Base-by-base conservation (phyloP, 1,140 invertebrate genomes). In the Trinorchestia longiramus region DNA sequence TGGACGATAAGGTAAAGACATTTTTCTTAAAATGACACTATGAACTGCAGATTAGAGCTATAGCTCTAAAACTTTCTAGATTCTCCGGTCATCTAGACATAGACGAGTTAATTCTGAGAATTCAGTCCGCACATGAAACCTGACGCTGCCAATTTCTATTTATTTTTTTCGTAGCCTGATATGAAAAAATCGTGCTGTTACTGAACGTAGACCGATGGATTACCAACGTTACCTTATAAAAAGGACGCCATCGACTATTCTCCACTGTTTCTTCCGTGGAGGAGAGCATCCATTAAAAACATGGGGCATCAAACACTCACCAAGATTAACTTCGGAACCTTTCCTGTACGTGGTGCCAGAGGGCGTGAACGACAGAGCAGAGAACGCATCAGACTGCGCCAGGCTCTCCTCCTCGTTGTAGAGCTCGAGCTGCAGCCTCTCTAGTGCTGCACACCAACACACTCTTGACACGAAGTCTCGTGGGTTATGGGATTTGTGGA, bases 381-480 rank as follows among this genome's bases (percentile, higher is more conserved):
- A 97, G 53, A 97, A 97, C 40, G 96, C 97, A 62, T 97, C 97
- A 0, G 97, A 97, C 95, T 97, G 97, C 6, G 97, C 97, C 40
- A 97, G 96, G 90, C 97, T 97, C 95, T 97, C 97, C 17, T 97
- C 97, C 96, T 97, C 97, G 6, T 97, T 97, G 62, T 97, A 97
- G 94, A 98, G 97, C 95, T 97, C 97, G 42, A 97, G 97, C 96
- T 97, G 97, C 95, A 98, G 97, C 91, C 97, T 97, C 96, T 97
- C 97, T 96, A 98, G 97, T 43, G 98, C 98, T 98, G 97, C 47
- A 42, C 11, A 17, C n/a, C 42, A 42, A 41, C 6, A 8, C 47
- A 53, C 47, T 53, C 47, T n/a, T 53, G 47, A 53, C 47, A 53
- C 47, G 47, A 53, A 53, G 6, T 53, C 47, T 53, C 6, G 47